A percentile compares a stretch with the other conserved stretches of the same genome.
phyloP scores from a whole-genome alignment of 2,113 vertebrate genomes.

The Sialia sialis region DNA sequence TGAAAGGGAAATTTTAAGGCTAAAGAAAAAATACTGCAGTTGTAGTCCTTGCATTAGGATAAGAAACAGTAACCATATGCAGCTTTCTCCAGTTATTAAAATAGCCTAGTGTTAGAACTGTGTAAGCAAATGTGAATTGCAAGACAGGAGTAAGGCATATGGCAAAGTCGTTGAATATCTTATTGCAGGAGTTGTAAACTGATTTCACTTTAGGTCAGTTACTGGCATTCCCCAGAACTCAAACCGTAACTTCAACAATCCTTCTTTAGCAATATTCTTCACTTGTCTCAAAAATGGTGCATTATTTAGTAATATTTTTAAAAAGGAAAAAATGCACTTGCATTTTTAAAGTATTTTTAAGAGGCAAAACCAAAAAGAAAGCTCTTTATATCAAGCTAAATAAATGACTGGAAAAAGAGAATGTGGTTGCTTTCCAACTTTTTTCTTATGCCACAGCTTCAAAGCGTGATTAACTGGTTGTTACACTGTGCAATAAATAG shows the following conservation, averaged over 20 bases:
- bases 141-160: neutral
- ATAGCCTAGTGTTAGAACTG: neutral
- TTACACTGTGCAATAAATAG: neutral
- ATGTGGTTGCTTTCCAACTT: neutral
- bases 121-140: neutral
- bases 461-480: neutral
- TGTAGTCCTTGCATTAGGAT: neutral
- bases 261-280: neutral
- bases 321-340: neutral
- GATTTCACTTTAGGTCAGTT: neutral
- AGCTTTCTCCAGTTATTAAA: neutral
- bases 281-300: neutral
- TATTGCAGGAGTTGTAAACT: neutral
- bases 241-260: neutral
- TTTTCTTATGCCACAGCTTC: neutral
- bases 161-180: neutral
- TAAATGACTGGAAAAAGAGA: neutral
- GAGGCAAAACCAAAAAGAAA: neutral
- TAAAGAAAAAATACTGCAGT: neutral
- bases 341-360: neutral
- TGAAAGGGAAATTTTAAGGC: neutral
- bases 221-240: neutral
- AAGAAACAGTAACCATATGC: neutral
- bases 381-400: neutral
- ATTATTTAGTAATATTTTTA: too few relatives aligned